These are phyloP conservation scores for Suncus etruscus DNA, from an alignment of 2,113 vertebrate genomes.

Conservation along the genomic window DNA sequence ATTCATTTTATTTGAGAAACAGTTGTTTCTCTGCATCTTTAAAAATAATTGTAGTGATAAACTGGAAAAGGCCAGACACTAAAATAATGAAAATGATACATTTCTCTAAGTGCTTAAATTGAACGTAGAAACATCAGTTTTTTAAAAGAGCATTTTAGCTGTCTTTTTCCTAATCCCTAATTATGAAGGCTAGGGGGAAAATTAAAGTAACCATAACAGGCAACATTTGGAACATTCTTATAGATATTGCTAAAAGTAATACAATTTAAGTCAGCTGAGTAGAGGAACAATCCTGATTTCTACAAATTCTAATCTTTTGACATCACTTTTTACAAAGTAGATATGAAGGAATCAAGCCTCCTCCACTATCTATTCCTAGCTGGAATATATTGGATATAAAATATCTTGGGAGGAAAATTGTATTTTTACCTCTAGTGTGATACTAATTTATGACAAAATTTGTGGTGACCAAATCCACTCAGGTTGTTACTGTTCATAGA, in stretches of 20 bases:
- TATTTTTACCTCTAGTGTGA: background rate
- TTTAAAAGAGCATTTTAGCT: background rate
- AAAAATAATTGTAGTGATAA: background rate
- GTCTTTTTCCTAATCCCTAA: background rate
- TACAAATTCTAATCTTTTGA: background rate
- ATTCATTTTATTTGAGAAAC: background rate
- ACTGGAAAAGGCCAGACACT: background rate
- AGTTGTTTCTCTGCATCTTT: background rate
- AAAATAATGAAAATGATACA: too few relatives aligned
- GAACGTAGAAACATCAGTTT: background rate
- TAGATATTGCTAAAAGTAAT: slow-evolving; percentile 18
- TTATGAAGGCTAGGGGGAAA: slow-evolving; percentile 6
- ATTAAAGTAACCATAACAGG: background rate
- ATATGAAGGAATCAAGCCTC: background rate
- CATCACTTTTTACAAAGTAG: slow-evolving; percentile 16
- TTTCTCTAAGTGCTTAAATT: slow-evolving; percentile 5
- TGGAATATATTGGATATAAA: background rate
- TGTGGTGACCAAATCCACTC: background rate
- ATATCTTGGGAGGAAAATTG: background rate
- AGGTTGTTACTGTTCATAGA: background rate
- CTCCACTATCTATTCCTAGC: background rate
- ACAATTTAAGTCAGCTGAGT: background rate
- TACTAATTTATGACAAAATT: background rate
- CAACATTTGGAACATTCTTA: slow-evolving; percentile 19
- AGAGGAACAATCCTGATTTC: slow-evolving; percentile 25